phyloP scores from a whole-genome alignment of 1,140 invertebrate species.

The Mizuhopecten yessoensis region DNA sequence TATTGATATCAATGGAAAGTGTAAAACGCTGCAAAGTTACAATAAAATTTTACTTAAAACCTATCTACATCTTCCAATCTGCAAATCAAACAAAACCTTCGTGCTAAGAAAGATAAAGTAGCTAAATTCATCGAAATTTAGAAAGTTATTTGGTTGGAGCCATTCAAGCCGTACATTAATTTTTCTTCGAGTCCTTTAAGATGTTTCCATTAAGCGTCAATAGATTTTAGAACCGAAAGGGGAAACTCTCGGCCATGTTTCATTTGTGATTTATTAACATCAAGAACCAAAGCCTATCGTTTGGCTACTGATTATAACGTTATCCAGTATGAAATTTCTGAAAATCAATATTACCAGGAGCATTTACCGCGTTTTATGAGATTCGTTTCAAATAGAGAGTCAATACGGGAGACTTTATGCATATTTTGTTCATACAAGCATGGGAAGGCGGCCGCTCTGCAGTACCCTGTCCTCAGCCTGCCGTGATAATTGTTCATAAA shows the following conservation, averaged over 20 bases:
- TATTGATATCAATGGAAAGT: slow-evolving; percentile 28
- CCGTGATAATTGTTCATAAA: slow-evolving; percentile 34
- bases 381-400: slow-evolving; percentile 21
- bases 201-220: slow-evolving; percentile 38
- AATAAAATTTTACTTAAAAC: slow-evolving; percentile 40
- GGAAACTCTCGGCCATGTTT: slow-evolving; percentile 30
- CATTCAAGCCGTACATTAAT: slow-evolving; percentile 28
- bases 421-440: slow-evolving; percentile 39
- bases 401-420: slow-evolving; percentile 6
- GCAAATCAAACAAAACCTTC: slow-evolving; percentile 33
- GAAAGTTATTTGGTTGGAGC: slow-evolving; percentile 33
- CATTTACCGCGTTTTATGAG: slow-evolving; percentile 18
- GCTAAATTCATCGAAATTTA: slow-evolving; percentile 39
- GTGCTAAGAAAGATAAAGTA: slow-evolving; percentile 39
- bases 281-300: not conserved
- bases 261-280: slow-evolving; percentile 8
- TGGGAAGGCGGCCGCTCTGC: not conserved
- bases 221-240: slow-evolving; percentile 30
- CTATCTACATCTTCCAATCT: slow-evolving; percentile 38
- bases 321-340: slow-evolving; percentile 34
- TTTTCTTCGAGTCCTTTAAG: slow-evolving; percentile 34
- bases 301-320: slow-evolving; percentile 25
- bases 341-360: slow-evolving; percentile 29
- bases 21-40: slow-evolving; percentile 24
- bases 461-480: not conserved